Evolutionary conservation across 1,140 invertebrate genomes (phyloP), one percentile per base, ranked within the genome.

Genomic region (Bombus terrestris): DNA sequence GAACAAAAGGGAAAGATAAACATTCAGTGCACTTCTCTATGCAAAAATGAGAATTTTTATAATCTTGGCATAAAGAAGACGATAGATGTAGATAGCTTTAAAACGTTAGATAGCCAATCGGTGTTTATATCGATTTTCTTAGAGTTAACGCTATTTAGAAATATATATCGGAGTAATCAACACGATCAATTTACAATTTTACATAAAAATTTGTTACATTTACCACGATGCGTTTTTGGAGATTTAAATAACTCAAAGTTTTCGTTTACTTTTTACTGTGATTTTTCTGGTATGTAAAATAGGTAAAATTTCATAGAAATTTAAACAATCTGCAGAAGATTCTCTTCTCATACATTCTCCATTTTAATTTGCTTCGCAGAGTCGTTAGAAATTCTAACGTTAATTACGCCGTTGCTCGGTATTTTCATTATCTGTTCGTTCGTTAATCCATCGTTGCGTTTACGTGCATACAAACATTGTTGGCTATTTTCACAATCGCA

Each of bases 401-500:
- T 73, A 39, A 41, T 9, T 18, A 12, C 28, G 10, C 1, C 8
- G 71, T 73, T 59, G 1, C 13, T 53, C 66, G 22, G 41, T 72
- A 35, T 32, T 62, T 74, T 73, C 39, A 22, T 43, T 28, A 32
- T 73, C 80, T 9, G 25, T n/a, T n/a, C 28, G 39, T 81, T 41
- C 69, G 80, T 81, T 74, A 81, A 81, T 41, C 41, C 81, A 41
- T 32, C 39, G 32, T 47, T 41, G 41, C 64, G 57, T 74, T 53
- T 47, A 64, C 39, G 37, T 15, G 53, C 3, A 3, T 10, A 41
- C 71, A 43, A 64, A 64, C 53, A 32, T 62, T 1, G 28, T 35
- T 43, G 18, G 53, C 69, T 73, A 81, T 81, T 81, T 81, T 73
- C 69, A 74, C 39, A n/a, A 64, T n/a, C 71, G 18, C 8, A 62